Conservation (phyloP, 2,113 vertebrate genomes). For the Pomatostomus ruficeps region DNA sequence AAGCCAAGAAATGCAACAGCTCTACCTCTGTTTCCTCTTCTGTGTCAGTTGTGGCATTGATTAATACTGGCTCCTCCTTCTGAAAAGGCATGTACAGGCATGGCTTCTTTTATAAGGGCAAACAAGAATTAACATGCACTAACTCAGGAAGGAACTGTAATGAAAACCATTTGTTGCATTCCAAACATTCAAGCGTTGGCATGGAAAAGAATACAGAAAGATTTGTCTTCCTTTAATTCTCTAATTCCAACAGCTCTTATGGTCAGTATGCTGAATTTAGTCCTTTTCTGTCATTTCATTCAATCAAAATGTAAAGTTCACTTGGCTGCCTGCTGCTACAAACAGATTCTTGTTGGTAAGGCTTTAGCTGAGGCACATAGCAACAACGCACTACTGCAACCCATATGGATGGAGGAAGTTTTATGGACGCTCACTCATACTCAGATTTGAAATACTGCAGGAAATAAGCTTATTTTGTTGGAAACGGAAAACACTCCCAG, state of each 20-base stretch:
- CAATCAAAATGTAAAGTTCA: background rate
- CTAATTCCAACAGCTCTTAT: background rate
- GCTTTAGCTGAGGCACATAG: background rate
- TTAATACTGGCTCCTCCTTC: background rate
- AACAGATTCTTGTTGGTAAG: background rate
- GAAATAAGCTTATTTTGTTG: conserved; percentile 23
- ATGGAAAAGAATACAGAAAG: background rate
- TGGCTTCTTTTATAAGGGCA: background rate
- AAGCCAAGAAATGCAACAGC: background rate
- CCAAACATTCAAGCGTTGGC: background rate
- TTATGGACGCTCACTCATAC: background rate
- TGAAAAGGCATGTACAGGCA: background rate
- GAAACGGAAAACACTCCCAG: conserved; percentile 49
- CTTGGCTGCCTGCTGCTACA: background rate
- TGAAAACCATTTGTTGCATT: conserved; percentile 31
- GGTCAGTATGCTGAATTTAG: background rate
- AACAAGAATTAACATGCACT: conserved; percentile 16
- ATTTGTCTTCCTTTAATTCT: background rate
- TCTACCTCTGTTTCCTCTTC: background rate
- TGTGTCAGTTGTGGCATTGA: background rate
- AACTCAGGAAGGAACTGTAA: conserved; percentile 15
- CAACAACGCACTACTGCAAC: background rate
- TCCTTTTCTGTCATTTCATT: background rate
- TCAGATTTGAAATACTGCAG: background rate
- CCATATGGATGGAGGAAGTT: background rate